Percentiles rank a stretch among this genome's conserved stretches.
phyloP scores from a whole-genome alignment of 2,797 vertebrate genomes.

The Pipistrellus nathusii region DNA sequence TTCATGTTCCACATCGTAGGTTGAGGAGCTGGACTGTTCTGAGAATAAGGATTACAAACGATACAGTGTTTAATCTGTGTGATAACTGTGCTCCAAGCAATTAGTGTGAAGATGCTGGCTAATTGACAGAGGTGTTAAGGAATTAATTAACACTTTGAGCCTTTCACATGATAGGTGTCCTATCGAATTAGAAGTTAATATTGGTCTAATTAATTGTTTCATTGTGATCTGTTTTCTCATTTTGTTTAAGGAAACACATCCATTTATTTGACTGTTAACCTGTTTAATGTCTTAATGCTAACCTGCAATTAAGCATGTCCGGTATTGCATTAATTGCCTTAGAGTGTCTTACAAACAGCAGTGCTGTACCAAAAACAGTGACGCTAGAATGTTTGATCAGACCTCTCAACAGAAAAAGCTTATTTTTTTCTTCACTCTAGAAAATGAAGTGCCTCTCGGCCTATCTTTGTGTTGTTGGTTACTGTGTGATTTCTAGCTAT shows the following conservation, averaged over 20 bases:
- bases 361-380: not conserved
- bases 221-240: conserved; percentile 48
- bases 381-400: not conserved
- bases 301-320: not conserved
- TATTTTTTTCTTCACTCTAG: not conserved
- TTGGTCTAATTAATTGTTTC: conserved; percentile 66
- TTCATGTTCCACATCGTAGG: not conserved
- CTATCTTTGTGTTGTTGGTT: not conserved
- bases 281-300: conserved; percentile 21
- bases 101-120: conserved; percentile 37
- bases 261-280: conserved; percentile 52
- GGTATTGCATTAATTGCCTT: conserved; percentile 1
- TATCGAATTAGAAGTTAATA: conserved; percentile 63
- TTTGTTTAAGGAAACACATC: conserved; percentile 30
- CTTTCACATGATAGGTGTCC: conserved; percentile 62
- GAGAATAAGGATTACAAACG: conserved; percentile 21
- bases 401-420: not conserved
- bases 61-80: not conserved
- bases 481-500: not conserved
- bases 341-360: conserved; percentile 11
- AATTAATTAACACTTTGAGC: conserved; percentile 71
- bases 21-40: not conserved
- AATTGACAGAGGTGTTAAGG: conserved; percentile 65
- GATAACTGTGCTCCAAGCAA: not conserved
- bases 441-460: not conserved